These are phyloP conservation scores for Drymonia ruficornis DNA, from an alignment of 2,888 invertebrate species.

Conservation along the genomic window DNA sequence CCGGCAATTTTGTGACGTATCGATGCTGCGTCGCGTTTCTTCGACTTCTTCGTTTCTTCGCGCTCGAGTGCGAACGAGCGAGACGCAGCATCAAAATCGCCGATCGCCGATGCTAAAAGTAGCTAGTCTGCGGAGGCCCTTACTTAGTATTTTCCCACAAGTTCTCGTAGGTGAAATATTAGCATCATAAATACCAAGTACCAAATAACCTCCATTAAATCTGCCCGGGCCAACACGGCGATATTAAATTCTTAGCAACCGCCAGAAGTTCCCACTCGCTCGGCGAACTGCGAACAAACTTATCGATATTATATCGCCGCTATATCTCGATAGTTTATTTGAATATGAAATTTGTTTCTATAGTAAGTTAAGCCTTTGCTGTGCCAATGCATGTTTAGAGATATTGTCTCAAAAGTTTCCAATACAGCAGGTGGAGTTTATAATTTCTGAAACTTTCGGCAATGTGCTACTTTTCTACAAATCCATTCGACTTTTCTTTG, in stretches of 20 bases:
- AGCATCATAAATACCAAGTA: constrained; percentile 57
- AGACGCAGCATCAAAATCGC: too few relatives aligned
- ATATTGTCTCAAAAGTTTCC: not conserved
- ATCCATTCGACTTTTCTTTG: too few relatives aligned
- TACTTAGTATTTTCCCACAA: not conserved
- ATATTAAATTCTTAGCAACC: constrained; percentile 48
- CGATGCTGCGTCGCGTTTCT: too few relatives aligned
- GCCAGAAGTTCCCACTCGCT: constrained; percentile 38
- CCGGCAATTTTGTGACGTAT: too few relatives aligned
- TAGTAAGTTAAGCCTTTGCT: not conserved
- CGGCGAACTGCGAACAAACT: constrained; percentile 22
- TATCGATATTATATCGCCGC: constrained; percentile 7
- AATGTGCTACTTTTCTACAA: too few relatives aligned
- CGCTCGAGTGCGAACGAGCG: too few relatives aligned
- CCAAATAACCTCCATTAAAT: constrained; percentile 65
- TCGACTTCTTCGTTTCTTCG: too few relatives aligned
- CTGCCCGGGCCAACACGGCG: constrained; percentile 33
- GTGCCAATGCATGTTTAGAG: not conserved
- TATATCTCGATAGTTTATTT: constrained; percentile 17
- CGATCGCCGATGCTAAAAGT: too few relatives aligned
- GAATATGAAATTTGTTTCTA: constrained; percentile 30
- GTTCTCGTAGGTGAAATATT: constrained; percentile 33
- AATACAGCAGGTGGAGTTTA: not conserved
- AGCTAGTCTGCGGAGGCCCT: too few relatives aligned
- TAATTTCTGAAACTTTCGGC: too few relatives aligned